Base-by-base conservation (phyloP, 2,113 vertebrate genomes). In the Bostrychus sinensis region DNA sequence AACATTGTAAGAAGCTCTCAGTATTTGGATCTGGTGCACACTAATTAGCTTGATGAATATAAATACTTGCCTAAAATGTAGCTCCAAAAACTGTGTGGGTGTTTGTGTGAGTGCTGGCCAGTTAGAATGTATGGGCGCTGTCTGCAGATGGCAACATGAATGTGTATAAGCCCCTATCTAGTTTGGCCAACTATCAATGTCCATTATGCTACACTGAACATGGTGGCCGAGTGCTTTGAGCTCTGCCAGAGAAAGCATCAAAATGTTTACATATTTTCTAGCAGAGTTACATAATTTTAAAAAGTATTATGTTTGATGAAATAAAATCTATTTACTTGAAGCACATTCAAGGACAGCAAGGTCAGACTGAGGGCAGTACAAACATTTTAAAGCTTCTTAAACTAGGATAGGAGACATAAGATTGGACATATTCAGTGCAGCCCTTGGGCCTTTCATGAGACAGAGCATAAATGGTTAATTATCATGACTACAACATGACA, bases 1-100 rank as follows among this genome's bases (percentile, higher is more conserved):
- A 89, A 88, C 81, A 88, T 81, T 86, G 72, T 82, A 83, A 81
- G 81, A 80, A 78, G 67, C 73, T 82, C 77, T 86, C 82, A 70
- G 70, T 75, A 75, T 86, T 82, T 84, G 82, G 82, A 85, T 74
- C 55, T 62, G 63, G 67, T 55, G 67, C 73, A 65, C 60, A 58
- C 79, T 87, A 82, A 89, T 89, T 85, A 88, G 78, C 67, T 64
- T 83, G 82, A 84, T 88, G 84, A 68, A 70, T 84, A 82, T 81
- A 85, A 88, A 86, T 85, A 85, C 81, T 82, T 63, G 60, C 46
- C 76, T 72, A 63, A 73, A 75, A 81, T 85, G 72, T 66, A 69
- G 48, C 8, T 4, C 22, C 42, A 64, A 72, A 64, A 38, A n/a
- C 7, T 39, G 62, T 25, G 34, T 55, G 39, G 58, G 25, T 64